phyloP scores from a whole-genome alignment of 1,140 invertebrate species.

The Eupristina koningsbergeri region DNA sequence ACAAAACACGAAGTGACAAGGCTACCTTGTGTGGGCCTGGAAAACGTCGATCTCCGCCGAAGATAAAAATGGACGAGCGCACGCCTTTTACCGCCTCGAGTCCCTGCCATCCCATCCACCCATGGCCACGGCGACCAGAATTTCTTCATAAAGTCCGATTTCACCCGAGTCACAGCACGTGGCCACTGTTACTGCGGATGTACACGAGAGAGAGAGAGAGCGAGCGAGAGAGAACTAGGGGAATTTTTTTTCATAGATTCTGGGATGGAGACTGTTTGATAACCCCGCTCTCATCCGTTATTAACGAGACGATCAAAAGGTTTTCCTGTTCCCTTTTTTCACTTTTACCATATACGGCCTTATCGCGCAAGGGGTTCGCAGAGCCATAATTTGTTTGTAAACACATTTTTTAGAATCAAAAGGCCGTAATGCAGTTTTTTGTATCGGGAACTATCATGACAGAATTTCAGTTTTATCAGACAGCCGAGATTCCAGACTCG shows the following conservation, averaged over 20 bases:
- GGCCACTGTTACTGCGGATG: background rate
- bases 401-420: background rate
- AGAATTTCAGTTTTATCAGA: no score
- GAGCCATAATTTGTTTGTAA: background rate
- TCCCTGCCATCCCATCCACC: no score
- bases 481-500: no score
- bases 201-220: background rate
- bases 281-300: constrained; percentile 29
- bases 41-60: constrained; percentile 33
- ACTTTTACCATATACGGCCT: no score
- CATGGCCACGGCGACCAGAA: background rate
- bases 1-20: constrained; percentile 45
- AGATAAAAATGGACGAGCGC: constrained; percentile 13
- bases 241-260: background rate
- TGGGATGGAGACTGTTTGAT: background rate
- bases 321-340: background rate
- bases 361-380: no score
- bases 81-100: background rate
- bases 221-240: background rate
- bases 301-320: background rate
- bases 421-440: no score
- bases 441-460: no score
- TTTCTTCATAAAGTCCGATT: constrained; percentile 20
- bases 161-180: background rate
- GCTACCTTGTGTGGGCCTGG: constrained; percentile 35